Conservation (phyloP, 1,140 invertebrate genomes). For the Zaprionus davidi region DNA sequence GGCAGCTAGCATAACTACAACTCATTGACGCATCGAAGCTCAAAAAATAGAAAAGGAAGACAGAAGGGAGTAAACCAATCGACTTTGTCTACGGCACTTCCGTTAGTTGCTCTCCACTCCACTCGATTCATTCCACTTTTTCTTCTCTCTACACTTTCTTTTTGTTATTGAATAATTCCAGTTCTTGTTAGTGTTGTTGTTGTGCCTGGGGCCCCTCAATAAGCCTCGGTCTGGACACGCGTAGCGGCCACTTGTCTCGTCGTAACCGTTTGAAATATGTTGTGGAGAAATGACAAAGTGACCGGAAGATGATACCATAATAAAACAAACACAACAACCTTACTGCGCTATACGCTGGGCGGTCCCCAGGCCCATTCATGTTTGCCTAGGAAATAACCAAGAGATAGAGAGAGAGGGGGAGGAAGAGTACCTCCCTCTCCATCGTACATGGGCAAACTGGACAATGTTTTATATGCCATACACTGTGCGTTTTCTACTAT, state of each 20-base stretch:
- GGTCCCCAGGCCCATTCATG: conserved; percentile 38
- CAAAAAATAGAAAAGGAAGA: conserved; percentile 8
- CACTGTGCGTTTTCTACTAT: conserved; percentile 53
- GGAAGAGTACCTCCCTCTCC: conserved; percentile 6
- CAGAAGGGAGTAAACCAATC: conserved; percentile 24
- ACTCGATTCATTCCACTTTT: conserved; percentile 18
- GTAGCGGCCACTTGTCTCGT: conserved; percentile 70
- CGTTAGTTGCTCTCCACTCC: conserved; percentile 36
- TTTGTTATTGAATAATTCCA: conserved; percentile 61
- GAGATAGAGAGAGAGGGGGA: conserved; percentile 13
- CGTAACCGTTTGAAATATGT: conserved; percentile 79
- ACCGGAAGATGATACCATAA: conserved; percentile 82
- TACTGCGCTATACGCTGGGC: conserved; percentile 5
- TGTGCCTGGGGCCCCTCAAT: conserved; percentile 12
- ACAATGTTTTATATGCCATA: conserved; percentile 74
- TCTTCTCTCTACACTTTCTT: neutral
- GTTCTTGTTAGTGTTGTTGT: conserved; percentile 25
- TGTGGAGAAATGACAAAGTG: conserved; percentile 79
- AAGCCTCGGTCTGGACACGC: conserved; percentile 45
- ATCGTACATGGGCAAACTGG: conserved; percentile 51
- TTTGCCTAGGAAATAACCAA: conserved; percentile 65
- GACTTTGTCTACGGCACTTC: conserved; percentile 72
- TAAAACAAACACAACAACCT: conserved; percentile 63
- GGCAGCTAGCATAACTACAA: neutral
- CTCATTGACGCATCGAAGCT: neutral